Evolutionary conservation across 2,888 invertebrate genomes (phyloP).

Genomic region (Syrista parreyssii): DNA sequence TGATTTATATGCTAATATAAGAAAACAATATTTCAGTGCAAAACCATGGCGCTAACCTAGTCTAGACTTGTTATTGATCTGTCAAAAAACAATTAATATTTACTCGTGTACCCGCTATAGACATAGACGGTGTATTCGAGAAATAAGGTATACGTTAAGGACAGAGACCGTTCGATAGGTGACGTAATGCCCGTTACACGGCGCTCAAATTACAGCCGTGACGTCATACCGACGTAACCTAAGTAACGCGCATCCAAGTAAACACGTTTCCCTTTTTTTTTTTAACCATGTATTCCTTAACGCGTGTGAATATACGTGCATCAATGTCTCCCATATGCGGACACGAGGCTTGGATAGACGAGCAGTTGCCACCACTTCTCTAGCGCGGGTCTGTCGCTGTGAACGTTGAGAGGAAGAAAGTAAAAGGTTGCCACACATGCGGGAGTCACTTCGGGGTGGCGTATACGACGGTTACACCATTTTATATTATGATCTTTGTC

Average conservation of each 20-base stretch:
- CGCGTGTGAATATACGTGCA: not conserved
- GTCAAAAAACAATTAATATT: not conserved
- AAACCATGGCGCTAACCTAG: too few species aligned
- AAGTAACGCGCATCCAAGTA: constrained; percentile 2
- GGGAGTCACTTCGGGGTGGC: constrained; percentile 1
- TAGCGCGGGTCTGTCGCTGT: not conserved
- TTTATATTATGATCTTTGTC: not conserved
- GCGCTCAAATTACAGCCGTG: not conserved
- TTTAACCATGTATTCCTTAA: not conserved
- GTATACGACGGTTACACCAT: not conserved
- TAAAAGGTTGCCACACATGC: not conserved
- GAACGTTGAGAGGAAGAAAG: not conserved
- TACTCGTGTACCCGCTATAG: not conserved
- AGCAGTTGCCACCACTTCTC: not conserved
- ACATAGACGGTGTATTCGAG: not conserved
- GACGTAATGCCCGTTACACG: constrained; percentile 6
- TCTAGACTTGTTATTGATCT: not conserved
- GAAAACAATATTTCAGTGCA: not conserved
- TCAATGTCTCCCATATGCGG: not conserved
- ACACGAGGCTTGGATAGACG: not conserved
- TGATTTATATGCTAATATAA: not conserved
- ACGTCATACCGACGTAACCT: constrained; percentile 5
- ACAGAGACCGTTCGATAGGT: constrained; percentile 12
- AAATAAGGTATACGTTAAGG: not conserved
- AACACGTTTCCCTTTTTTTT: not conserved